Conservation (phyloP, 2,113 vertebrate species). For the Turnix velox region DNA sequence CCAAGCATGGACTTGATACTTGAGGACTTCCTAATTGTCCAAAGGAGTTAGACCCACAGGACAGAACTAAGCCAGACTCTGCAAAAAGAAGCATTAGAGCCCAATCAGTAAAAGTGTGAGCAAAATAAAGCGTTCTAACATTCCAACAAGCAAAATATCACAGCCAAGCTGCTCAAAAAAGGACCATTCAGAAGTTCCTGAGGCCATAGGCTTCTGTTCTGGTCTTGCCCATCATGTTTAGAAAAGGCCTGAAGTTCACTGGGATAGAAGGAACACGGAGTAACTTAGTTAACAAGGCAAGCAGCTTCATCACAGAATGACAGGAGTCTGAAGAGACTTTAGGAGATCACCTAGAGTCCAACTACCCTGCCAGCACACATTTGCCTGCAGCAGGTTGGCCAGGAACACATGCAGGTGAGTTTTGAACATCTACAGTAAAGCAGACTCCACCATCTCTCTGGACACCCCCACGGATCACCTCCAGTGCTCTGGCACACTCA, state of each 20-base stretch:
- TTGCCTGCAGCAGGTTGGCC: background rate
- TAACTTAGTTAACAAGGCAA: background rate
- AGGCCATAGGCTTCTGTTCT: background rate
- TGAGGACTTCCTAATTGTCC: slow-evolving; percentile 85
- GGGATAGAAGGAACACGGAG: background rate
- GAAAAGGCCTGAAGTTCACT: background rate
- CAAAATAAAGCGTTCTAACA: background rate
- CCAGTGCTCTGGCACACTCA: background rate
- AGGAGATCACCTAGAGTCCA: background rate
- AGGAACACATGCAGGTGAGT: background rate
- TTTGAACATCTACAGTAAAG: background rate
- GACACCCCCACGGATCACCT: background rate
- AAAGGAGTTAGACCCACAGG: slow-evolving; percentile 90
- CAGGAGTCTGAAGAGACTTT: background rate
- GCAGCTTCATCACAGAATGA: background rate
- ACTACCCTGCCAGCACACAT: background rate
- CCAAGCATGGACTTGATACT: slow-evolving; percentile 59
- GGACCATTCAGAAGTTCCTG: background rate
- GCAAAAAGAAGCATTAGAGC: slow-evolving; percentile 20
- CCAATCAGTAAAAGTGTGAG: rapidly evolving
- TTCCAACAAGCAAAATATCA: background rate
- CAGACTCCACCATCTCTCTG: background rate
- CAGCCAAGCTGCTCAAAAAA: background rate
- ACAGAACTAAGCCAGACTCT: slow-evolving; percentile 80
- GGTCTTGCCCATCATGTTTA: background rate